Evolutionary conservation across 2,797 vertebrate species (phyloP).

Genomic region (Eupleurogrammus muticus): DNA sequence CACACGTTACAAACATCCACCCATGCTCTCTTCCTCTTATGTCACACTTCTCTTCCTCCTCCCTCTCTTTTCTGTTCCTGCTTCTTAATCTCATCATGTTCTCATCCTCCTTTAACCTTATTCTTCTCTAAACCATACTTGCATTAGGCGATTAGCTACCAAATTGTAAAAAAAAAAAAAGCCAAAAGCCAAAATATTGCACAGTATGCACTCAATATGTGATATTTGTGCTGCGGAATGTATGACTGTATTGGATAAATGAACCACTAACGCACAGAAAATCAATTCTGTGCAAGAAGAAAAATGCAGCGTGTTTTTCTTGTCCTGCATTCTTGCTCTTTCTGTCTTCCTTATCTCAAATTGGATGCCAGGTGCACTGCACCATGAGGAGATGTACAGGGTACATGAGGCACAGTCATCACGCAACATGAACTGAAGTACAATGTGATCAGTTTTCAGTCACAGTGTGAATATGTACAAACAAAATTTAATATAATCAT

Average conservation of each 20-base stretch:
- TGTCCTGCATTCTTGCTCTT: not conserved
- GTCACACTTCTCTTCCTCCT: not conserved
- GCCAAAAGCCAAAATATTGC: not conserved
- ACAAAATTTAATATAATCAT: no score
- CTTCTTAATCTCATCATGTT: slow-evolving; percentile 21
- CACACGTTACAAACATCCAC: no score
- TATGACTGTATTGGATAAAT: slow-evolving; percentile 5
- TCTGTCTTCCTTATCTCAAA: slow-evolving; percentile 32
- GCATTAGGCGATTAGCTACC: not conserved
- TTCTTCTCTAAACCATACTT: not conserved
- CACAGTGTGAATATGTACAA: slow-evolving; percentile 1
- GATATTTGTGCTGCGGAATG: not conserved
- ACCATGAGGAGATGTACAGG: not conserved
- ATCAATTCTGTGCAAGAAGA: slow-evolving; percentile 12
- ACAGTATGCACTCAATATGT: not conserved
- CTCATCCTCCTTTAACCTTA: slow-evolving; percentile 1
- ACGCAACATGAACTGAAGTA: not conserved
- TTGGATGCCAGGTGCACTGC: slow-evolving; percentile 6
- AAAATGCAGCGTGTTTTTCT: not conserved
- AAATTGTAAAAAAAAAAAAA: not conserved
- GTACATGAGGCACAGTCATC: not conserved
- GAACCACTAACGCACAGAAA: slow-evolving; percentile 2
- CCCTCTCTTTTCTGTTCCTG: not conserved
- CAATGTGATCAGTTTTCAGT: not conserved
- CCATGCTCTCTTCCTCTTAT: not conserved